Evolutionary conservation across 2,888 invertebrate species (phyloP), one percentile per base, ranked within the genome.

Genomic region (Amblyteles armatorius): DNA sequence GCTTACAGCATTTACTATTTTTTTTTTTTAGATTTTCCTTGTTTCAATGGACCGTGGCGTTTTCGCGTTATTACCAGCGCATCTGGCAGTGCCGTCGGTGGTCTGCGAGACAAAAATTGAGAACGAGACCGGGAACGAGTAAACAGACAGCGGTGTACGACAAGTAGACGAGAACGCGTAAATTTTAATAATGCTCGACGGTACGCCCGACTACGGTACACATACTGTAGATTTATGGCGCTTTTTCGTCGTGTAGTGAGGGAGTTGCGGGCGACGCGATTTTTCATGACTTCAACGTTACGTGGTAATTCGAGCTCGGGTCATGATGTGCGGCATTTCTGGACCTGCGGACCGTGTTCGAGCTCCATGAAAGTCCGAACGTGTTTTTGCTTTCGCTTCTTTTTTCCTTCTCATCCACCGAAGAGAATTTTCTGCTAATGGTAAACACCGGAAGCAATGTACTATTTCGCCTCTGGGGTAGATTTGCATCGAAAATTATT

Each of bases 281-380:
- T 57, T 57, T 57, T 57, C 57, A 57, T 57, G 13, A 22, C 57
- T 57, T 26, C 57, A 57, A 57, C 26, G 55, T 55, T 22, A 55
- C 55, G 22, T 3, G 26, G 11, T 57, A 57, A 57, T 57, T 57
- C 22, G 11, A 57, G 22, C 57, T 57, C 22, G 13, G 22, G 22
- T 22, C 26, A n/a, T 13, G 5, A 26, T 22, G 57, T 11, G 6
- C 57, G 22, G 13, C 11, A 13, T 22, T 57, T 57, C 13, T 13
- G 22, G 57, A 57, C 13, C 26, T 1, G 1, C 26, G 57, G 22
- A 26, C 26, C 11, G 22, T 19, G 13, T 13, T 13, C 4, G 44
- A 16, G 4, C 13, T 48, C 13, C 16, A 48, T 48, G 3, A 48
- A 13, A 48, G 22, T 57, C 13, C 11, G 57, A 57, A 57, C 22